Evolutionary conservation across 2,113 vertebrate genomes (phyloP), one percentile per base, ranked within the genome.

Genomic region (Tychaedon coryphoeus): DNA sequence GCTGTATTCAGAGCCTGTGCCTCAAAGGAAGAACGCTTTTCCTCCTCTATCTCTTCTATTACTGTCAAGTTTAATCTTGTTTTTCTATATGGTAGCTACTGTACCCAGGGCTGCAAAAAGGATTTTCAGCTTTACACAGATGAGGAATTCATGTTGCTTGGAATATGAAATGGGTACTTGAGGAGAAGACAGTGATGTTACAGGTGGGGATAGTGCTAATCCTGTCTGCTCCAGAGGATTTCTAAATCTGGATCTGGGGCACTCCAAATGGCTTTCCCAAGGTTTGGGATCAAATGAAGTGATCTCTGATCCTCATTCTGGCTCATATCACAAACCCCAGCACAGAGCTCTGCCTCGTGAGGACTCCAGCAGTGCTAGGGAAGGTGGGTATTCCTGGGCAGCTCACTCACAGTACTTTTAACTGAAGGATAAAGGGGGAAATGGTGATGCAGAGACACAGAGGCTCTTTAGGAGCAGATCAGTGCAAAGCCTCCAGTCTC

Each of bases 31-130:
- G 79, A 95, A 80, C 0, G 0, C n/a, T 76, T 40, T 51, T 31
- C 78, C 85, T 36, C 24, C 51, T 94, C 82, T 71, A 76, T 88
- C 60, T 71, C 86, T 90, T 74, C 81, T 79, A 85, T 88, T 95
- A 81, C 88, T 71, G 86, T 95, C 79, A 96, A 89, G 84, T 91
- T 97, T 54, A 84, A 94, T 95, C 94, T 96, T 90, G 84, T 90
- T 97, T 67, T 95, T 66, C 93, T 95, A 0, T 48, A 53, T 40
- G 25, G 83, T 78, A 86, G 64, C 95, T 94, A 65, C 12, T 74
- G 96, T 96, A 72, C 57, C 36, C 70, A 91, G 64, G 94, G 73
- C 67, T 97, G 79, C 28, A 66, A 90, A 86, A 62, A 86, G 51
- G 64, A 62, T 90, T 94, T 95, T 79, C 75, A 88, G 78, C 56